Percentiles rank a stretch among this genome's conserved stretches.
Conservation (phyloP, 2,797 vertebrate species). For the Sebastes taczanowskii region DNA sequence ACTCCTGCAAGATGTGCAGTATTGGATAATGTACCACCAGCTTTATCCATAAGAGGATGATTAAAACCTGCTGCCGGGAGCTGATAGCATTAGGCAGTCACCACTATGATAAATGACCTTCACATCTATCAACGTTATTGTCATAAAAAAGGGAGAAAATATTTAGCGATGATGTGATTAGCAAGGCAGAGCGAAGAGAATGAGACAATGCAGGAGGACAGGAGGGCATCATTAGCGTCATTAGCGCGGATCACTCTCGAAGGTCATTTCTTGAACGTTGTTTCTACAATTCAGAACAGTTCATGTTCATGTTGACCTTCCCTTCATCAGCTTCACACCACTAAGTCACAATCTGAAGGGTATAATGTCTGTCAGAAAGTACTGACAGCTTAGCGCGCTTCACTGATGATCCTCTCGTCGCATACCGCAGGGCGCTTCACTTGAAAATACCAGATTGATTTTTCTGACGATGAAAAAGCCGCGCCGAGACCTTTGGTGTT, state of each 20-base stretch:
- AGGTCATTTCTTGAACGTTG: slow-evolving; percentile 43
- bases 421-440: neutral
- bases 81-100: slow-evolving; percentile 68
- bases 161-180: slow-evolving; percentile 66
- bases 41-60: slow-evolving; percentile 71
- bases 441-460: slow-evolving; percentile 21
- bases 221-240: slow-evolving; percentile 41
- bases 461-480: slow-evolving; percentile 14
- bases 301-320: slow-evolving; percentile 52
- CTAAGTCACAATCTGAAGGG: slow-evolving; percentile 24
- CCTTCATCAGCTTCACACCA: slow-evolving; percentile 33
- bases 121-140: slow-evolving; percentile 64
- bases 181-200: slow-evolving; percentile 13
- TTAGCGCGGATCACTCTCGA: slow-evolving; percentile 47
- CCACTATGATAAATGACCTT: slow-evolving; percentile 68
- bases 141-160: slow-evolving; percentile 46
- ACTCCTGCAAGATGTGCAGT: slow-evolving; percentile 70
- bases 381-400: slow-evolving; percentile 3
- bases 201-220: slow-evolving; percentile 35
- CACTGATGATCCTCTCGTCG: slow-evolving; percentile 13
- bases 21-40: slow-evolving; percentile 69
- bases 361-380: neutral
- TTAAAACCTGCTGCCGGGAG: slow-evolving; percentile 71
- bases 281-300: slow-evolving; percentile 30
- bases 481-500: slow-evolving; percentile 8